Evolutionary conservation across 2,113 vertebrate species (phyloP).

Genomic region (Pachycephala philippinensis): DNA sequence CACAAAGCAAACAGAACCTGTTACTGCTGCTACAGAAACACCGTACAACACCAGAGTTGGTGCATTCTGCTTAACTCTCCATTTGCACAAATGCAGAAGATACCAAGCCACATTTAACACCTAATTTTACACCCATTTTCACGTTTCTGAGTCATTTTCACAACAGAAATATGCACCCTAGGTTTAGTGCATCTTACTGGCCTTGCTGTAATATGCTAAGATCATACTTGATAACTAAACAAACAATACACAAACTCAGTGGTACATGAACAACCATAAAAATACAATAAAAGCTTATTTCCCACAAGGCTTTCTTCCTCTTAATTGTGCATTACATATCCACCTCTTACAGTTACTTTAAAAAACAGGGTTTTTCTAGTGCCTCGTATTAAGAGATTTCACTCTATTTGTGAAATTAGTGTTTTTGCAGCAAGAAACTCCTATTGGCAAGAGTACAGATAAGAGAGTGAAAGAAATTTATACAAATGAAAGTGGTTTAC

Average conservation of each 20-base stretch:
- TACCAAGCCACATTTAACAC: background rate
- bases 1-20: background rate
- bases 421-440: background rate
- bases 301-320: background rate
- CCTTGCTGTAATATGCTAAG: background rate
- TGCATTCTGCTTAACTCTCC: background rate
- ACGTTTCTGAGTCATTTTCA: background rate
- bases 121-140: background rate
- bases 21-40: background rate
- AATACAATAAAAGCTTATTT: background rate
- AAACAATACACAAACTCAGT: background rate
- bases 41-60: background rate
- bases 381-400: background rate
- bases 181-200: background rate
- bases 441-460: background rate
- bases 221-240: background rate
- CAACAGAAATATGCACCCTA: background rate
- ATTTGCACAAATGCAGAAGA: background rate
- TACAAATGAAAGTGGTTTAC: background rate
- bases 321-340: background rate
- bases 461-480: background rate
- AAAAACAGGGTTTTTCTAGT: background rate
- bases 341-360: background rate
- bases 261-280: background rate
- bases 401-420: background rate